Percentiles rank a stretch among this genome's conserved stretches.
Evolutionary conservation across 2,888 invertebrate genomes (phyloP).

Genomic region (Ernsta delagoae): DNA sequence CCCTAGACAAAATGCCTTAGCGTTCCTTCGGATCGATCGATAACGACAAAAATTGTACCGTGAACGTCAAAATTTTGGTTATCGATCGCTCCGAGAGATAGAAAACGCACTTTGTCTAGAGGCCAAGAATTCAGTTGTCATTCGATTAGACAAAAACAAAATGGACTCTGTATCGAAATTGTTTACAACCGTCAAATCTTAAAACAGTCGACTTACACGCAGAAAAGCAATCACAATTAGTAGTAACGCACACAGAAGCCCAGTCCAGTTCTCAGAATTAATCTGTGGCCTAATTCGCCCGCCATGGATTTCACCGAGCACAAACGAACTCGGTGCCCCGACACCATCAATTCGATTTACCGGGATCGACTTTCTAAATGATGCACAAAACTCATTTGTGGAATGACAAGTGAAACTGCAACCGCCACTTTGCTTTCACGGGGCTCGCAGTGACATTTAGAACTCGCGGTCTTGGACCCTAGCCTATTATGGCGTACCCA

Average conservation of each 20-base stretch:
- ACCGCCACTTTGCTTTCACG: constrained; percentile 63
- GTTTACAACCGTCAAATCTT: background rate
- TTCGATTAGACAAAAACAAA: too few relatives aligned
- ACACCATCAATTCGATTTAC: constrained; percentile 66
- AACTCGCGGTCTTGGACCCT: constrained; percentile 15
- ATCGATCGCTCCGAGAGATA: too few relatives aligned
- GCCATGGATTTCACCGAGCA: constrained; percentile 46
- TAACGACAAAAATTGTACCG: too few relatives aligned
- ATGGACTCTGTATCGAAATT: too few relatives aligned
- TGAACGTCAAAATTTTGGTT: too few relatives aligned
- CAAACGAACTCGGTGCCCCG: constrained; percentile 41
- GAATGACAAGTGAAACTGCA: constrained; percentile 75
- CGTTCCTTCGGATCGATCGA: too few relatives aligned
- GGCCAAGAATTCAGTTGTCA: too few relatives aligned
- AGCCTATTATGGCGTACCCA: background rate
- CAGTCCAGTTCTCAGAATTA: constrained; percentile 22
- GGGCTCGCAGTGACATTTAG: constrained; percentile 60
- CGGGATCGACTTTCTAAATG: constrained; percentile 75
- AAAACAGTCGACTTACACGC: background rate
- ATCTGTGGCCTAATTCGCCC: constrained; percentile 27
- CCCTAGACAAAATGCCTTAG: too few relatives aligned
- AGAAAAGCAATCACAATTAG: constrained; percentile 14
- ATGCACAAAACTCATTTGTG: constrained; percentile 78
- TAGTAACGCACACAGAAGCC: background rate
- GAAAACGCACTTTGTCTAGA: too few relatives aligned